Percentiles rank a stretch among this genome's conserved stretches.
Conservation (phyloP, 1,140 invertebrate genomes). For the Anagrus nilaparvatae region DNA sequence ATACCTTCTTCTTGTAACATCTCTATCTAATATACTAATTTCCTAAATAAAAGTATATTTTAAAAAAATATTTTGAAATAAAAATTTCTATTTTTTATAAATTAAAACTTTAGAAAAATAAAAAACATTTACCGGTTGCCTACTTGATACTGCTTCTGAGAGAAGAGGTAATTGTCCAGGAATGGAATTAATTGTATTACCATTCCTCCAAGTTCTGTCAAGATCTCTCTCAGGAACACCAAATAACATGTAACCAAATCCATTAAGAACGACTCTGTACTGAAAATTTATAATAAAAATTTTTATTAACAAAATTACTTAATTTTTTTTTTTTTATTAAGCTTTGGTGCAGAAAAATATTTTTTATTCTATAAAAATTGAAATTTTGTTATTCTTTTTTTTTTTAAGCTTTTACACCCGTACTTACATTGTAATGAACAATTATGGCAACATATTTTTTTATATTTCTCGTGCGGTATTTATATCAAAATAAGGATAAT, state of each 20-base stretch:
- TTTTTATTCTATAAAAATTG: slow-evolving; percentile 8
- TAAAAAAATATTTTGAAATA: background rate
- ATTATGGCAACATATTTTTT: no score
- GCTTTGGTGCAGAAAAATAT: no score
- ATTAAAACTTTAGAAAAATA: background rate
- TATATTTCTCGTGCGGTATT: no score
- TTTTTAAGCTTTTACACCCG: background rate
- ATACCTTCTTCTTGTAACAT: slow-evolving; percentile 56
- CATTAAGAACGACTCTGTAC: slow-evolving; percentile 69
- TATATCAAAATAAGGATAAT: no score
- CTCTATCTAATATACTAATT: slow-evolving; percentile 50
- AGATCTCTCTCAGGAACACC: slow-evolving; percentile 61
- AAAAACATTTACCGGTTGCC: slow-evolving; percentile 28
- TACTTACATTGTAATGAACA: no score
- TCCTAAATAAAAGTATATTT: slow-evolving; percentile 38
- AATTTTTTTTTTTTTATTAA: slow-evolving; percentile 3
- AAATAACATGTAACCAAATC: slow-evolving; percentile 64
- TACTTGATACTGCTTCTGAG: slow-evolving; percentile 31
- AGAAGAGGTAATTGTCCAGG: slow-evolving; percentile 42
- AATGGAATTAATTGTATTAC: slow-evolving; percentile 47
- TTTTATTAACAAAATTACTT: slow-evolving; percentile 3
- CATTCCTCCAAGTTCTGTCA: slow-evolving; percentile 58
- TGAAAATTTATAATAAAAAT: slow-evolving; percentile 31
- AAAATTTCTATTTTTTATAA: background rate
- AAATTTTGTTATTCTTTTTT: background rate